Evolutionary conservation across 2,888 invertebrate genomes (phyloP), one percentile per base, ranked within the genome.

Genomic region (Eugnorisma glareosa): DNA sequence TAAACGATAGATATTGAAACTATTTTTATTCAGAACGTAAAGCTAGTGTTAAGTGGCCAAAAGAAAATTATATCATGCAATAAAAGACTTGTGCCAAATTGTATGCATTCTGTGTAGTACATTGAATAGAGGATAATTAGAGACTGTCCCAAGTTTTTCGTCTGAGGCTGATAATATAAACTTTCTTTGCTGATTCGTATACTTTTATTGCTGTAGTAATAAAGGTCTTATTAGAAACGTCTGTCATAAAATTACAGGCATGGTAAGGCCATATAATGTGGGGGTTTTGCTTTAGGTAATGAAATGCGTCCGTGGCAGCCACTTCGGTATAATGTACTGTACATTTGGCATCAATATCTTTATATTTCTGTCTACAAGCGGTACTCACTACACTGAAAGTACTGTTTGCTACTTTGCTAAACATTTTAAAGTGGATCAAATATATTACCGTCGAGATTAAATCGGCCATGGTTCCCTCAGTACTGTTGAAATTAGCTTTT

Each of bases 21-120:
- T 57, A 37, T 67, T 83, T 80, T 59, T 86, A 86, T 79, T 77
- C 79, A 88, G 79, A 82, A 80, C 67, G 61, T 74, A 82, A 79
- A 79, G 31, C 81, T 83, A 80, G 66, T 80, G 77, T 63, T 71
- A 35, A 48, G 70, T 73, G 57, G 81, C 86, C 79, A 78, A 86
- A 82, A 79, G 45, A 66, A 79, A 83, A 77, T 78, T 75, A 83
- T 76, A 74, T 74, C 67, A 45, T 80, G 71, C 77, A 78, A 81
- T 83, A 81, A 79, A 81, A 88, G 71, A 79, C 77, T 70, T 68
- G 73, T 86, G 90, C 83, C 86, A 89, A 89, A 84, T 79, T 77
- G 68, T 79, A 72, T 80, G 74, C 88, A 77, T 75, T 75, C 68
- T 75, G 66, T 64, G 28, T 74, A 67, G 40, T 54, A 75, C 73